phyloP scores from a whole-genome alignment of 2,113 vertebrate species.

The Callipepla californica region DNA sequence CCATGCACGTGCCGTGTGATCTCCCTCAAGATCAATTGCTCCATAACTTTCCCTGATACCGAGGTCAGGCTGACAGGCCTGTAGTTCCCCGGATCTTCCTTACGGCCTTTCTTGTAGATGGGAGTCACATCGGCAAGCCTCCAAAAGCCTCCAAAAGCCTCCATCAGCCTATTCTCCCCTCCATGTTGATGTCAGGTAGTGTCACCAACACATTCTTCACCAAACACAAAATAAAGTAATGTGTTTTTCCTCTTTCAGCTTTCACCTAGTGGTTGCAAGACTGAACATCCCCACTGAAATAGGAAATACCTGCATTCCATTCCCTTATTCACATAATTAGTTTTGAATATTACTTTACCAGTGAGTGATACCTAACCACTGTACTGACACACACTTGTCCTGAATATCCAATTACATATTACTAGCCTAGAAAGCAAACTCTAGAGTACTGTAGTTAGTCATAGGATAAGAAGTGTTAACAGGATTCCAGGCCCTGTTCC shows the following conservation, averaged over 20 bases:
- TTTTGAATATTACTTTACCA: neutral
- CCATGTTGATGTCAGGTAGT: neutral
- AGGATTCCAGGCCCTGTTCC: neutral
- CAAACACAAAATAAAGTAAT: neutral
- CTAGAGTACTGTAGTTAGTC: neutral
- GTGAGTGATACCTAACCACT: no score
- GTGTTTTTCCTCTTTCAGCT: neutral
- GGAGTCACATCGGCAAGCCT: no score
- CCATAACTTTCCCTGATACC: no score
- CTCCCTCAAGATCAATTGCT: no score
- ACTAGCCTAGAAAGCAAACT: neutral
- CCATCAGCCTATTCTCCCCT: neutral
- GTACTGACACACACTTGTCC: neutral
- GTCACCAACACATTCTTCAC: fast-evolving
- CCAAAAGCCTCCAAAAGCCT: no score
- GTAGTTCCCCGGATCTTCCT: no score
- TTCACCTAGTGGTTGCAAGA: neutral
- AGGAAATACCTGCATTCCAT: neutral
- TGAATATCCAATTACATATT: neutral
- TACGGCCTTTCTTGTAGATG: no score
- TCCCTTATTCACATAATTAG: neutral
- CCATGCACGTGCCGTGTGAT: no score
- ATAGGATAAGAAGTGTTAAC: neutral
- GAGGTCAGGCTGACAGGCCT: no score
- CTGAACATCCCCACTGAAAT: neutral